Evolutionary conservation across 2,888 invertebrate genomes (phyloP).

Genomic region (Miltochrista miniata): DNA sequence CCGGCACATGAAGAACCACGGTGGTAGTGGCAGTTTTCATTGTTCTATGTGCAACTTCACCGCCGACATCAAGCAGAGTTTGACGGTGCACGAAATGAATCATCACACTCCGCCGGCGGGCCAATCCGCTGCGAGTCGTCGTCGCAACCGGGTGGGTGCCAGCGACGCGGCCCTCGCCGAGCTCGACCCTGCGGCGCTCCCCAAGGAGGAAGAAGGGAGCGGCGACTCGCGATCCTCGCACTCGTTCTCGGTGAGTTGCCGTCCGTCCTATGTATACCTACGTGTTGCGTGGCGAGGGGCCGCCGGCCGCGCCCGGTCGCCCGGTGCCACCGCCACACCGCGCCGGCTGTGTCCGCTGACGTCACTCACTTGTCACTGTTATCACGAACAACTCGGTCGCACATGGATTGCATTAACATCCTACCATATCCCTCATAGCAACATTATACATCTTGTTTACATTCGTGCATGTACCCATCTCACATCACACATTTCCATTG

Average conservation of each 20-base stretch:
- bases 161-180: conserved; percentile 82
- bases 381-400: conserved; percentile 43
- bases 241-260: conserved; percentile 69
- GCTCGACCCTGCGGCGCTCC: conserved; percentile 52
- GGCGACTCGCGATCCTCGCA: conserved; percentile 76
- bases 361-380: conserved; percentile 61
- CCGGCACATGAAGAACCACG: conserved; percentile 96
- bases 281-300: conserved; percentile 49
- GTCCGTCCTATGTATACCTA: conserved; percentile 25
- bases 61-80: conserved; percentile 95
- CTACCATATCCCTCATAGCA: conserved; percentile 52
- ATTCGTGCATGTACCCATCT: conserved; percentile 9
- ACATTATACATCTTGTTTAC: conserved; percentile 46
- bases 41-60: conserved; percentile 95
- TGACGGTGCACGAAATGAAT: conserved; percentile 96
- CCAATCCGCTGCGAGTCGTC: conserved; percentile 82
- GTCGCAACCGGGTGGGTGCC: conserved; percentile 90
- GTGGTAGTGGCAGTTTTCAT: conserved; percentile 92
- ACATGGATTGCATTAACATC: conserved; percentile 41
- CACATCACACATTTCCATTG: neutral
- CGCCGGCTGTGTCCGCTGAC: conserved; percentile 54
- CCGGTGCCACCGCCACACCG: conserved; percentile 37
- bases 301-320: conserved; percentile 62
- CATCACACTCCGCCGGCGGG: conserved; percentile 93
- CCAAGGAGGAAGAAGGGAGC: conserved; percentile 79